Evolutionary conservation across 2,797 vertebrate species (phyloP).

Genomic region (Myotis findleyi): DNA sequence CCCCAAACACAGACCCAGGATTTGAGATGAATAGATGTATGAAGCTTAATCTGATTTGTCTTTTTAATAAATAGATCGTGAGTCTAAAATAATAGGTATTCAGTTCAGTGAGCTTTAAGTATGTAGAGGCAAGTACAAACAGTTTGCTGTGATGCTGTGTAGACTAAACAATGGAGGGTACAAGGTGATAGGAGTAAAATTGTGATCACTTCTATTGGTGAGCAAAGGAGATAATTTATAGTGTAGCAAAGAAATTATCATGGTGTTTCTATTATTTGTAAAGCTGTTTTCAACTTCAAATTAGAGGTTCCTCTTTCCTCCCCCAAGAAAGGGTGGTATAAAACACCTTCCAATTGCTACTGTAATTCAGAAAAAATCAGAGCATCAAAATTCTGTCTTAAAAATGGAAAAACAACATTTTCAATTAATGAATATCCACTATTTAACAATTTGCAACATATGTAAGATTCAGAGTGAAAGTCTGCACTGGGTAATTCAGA

Average conservation of each 20-base stretch:
- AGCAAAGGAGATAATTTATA: neutral
- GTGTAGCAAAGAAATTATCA: neutral
- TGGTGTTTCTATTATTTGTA: neutral
- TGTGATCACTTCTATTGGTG: neutral
- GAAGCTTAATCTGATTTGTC: neutral
- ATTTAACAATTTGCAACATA: neutral
- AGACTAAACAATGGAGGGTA: neutral
- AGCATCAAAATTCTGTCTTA: neutral
- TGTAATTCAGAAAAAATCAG: neutral
- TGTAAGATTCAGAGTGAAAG: neutral
- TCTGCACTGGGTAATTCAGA: neutral
- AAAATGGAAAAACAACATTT: conserved; percentile 43
- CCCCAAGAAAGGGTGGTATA: neutral
- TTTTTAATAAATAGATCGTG: neutral
- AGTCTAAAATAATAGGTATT: neutral
- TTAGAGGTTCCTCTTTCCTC: neutral
- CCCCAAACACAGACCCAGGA: neutral
- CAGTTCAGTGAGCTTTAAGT: neutral
- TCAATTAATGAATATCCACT: neutral
- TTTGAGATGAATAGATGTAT: neutral
- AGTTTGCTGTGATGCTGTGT: neutral
- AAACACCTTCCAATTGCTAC: neutral
- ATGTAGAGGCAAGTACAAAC: neutral
- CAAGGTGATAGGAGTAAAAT: neutral
- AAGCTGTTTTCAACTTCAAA: conserved; percentile 6